Base-by-base conservation (phyloP, 2,888 invertebrate genomes). In the Geophilus truncorum region DNA sequence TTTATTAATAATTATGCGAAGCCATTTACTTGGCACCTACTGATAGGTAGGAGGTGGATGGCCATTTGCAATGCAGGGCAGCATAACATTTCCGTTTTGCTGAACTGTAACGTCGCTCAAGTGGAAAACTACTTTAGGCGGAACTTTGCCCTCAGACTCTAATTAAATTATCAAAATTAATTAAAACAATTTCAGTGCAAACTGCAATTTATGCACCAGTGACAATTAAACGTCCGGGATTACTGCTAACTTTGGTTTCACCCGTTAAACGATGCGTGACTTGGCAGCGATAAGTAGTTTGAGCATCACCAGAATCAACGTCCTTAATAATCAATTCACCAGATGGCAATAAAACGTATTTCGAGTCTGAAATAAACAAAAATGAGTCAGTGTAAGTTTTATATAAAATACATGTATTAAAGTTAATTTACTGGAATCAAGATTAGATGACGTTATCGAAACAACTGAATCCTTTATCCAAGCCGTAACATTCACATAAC, bases 291-390 rank as follows among this genome's bases (percentile, higher is more conserved):
- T 81, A 83, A 23, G 82, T 81, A 51, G 82, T 30, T 7, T 77
- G 79, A 9, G 81, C 78, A 51, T 83, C 82, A 36, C 80, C 81
- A 30, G 81, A 80, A 15, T 80, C 40, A 0, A 82, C 82, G 3
- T 80, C 80, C 32, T 81, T 81, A 10, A 83, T 80, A n/a, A 83
- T 45, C 10, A 83, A 78, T 51, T 83, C 83, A 18, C 83, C 83
- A 6, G 82, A 81, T 51, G 81, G 62, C 0, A 83, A 62, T 7
- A 83, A 81, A 12, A 81, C 80, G 77, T 82, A 83, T 3, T 82
- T 82, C 23, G 81, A 81, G n/a, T 82, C 83, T 83, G 70, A 9
- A 12, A 40, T 7, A 40, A 15, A 18, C 1, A 18, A 45, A 1
- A 18, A 45, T 15, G 18, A 45, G 1, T 40, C 2, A 5, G 1